phyloP scores from a whole-genome alignment of 1,140 invertebrate genomes.

The Diorhabda carinulata region DNA sequence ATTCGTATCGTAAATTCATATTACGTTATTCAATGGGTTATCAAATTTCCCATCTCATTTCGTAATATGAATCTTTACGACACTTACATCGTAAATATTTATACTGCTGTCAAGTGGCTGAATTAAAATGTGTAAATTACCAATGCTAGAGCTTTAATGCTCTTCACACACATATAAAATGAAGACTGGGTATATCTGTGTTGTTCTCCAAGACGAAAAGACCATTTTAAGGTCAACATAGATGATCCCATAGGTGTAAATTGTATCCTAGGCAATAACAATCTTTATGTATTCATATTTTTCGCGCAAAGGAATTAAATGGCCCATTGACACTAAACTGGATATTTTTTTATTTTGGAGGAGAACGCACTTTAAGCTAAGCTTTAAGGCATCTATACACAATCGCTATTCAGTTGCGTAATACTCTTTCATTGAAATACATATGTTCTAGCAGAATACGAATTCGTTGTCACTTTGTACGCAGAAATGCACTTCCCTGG shows the following conservation, averaged over 20 bases:
- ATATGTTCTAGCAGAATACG: neutral
- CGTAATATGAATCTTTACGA: no score
- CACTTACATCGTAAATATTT: no score
- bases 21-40: no score
- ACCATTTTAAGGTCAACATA: conserved; percentile 5
- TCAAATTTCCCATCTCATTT: no score
- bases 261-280: neutral
- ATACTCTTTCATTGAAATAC: neutral
- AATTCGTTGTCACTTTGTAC: no score
- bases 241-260: neutral
- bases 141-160: no score
- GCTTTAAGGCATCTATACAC: conserved; percentile 31
- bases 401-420: conserved; percentile 27
- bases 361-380: conserved; percentile 15
- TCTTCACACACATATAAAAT: no score
- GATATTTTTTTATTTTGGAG: neutral
- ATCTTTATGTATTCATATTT: conserved; percentile 2
- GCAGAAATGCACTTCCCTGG: no score
- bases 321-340: neutral
- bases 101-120: no score
- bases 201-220: neutral
- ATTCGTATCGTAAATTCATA: no score
- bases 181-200: neutral
- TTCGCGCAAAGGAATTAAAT: neutral
- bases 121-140: no score